These are phyloP conservation scores for Chrysolina haemoptera DNA, from an alignment of 2,888 invertebrate genomes.

Conservation along the genomic window DNA sequence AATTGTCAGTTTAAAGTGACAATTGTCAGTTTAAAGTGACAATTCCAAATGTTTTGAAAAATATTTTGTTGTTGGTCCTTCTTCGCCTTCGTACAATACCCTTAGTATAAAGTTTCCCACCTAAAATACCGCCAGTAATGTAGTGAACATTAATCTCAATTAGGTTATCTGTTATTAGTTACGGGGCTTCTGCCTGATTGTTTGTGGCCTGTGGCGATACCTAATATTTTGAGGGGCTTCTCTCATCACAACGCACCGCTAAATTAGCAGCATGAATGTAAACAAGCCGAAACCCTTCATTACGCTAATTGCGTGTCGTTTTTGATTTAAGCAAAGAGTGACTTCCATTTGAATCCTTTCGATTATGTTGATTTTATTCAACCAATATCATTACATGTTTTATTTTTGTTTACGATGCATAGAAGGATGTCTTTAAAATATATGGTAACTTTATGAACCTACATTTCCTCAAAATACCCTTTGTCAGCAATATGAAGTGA, in stretches of 20 bases:
- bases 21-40: too few relatives aligned
- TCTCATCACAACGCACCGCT: conserved; percentile 47
- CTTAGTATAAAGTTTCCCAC: neutral
- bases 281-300: conserved; percentile 50
- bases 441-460: too few relatives aligned
- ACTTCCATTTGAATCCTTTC: neutral
- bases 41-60: too few relatives aligned
- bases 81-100: too few relatives aligned
- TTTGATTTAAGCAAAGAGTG: conserved; percentile 2
- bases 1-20: too few relatives aligned
- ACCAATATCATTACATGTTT: too few relatives aligned
- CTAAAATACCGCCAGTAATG: conserved; percentile 45
- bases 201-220: conserved; percentile 54
- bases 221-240: conserved; percentile 49
- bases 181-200: conserved; percentile 59
- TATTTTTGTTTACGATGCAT: too few relatives aligned
- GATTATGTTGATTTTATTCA: neutral
- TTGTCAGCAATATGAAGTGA: too few relatives aligned
- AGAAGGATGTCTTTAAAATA: too few relatives aligned
- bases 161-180: conserved; percentile 56
- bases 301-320: conserved; percentile 34
- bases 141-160: conserved; percentile 58
- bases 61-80: too few relatives aligned
- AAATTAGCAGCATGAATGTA: conserved; percentile 49
- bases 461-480: too few relatives aligned